phyloP scores from a whole-genome alignment of 1,140 invertebrate species.

The Conopomorpha cramerella region DNA sequence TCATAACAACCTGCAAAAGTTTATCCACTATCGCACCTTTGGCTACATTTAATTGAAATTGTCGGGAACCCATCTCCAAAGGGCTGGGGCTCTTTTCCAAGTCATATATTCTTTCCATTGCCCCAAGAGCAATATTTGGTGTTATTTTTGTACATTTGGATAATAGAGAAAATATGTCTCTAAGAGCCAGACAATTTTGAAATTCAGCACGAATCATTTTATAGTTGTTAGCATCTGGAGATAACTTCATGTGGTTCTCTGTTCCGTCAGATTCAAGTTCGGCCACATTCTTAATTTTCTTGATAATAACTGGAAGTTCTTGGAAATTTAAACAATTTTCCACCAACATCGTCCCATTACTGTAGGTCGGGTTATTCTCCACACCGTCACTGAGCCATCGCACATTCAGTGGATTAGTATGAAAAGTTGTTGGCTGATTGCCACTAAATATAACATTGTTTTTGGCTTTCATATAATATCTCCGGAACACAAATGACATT shows the following conservation, averaged over 20 bases:
- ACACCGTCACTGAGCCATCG: slow-evolving; percentile 30
- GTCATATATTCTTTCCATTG: slow-evolving; percentile 49
- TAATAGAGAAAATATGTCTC: slow-evolving; percentile 47
- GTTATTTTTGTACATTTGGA: slow-evolving; percentile 54
- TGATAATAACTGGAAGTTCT: slow-evolving; percentile 71
- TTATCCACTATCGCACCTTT: slow-evolving; percentile 49
- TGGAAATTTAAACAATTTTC: slow-evolving; percentile 71
- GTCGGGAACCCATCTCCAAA: slow-evolving; percentile 14
- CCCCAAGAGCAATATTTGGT: slow-evolving; percentile 50
- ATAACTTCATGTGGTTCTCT: no score
- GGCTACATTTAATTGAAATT: slow-evolving; percentile 37
- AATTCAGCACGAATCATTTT: slow-evolving; percentile 51
- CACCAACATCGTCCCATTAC: slow-evolving; percentile 62
- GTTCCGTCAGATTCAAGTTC: not conserved
- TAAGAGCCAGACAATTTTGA: slow-evolving; percentile 35
- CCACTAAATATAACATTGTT: slow-evolving; percentile 19
- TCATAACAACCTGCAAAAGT: slow-evolving; percentile 42
- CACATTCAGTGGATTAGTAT: no score
- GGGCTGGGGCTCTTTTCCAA: slow-evolving; percentile 31
- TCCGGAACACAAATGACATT: slow-evolving; percentile 33
- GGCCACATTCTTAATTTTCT: slow-evolving; percentile 49
- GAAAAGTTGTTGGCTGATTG: no score
- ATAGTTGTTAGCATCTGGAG: slow-evolving; percentile 34
- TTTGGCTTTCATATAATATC: slow-evolving; percentile 29
- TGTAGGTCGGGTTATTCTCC: slow-evolving; percentile 24